Evolutionary conservation across 2,888 invertebrate genomes (phyloP).

Genomic region (Caenorhabditis virilis): DNA sequence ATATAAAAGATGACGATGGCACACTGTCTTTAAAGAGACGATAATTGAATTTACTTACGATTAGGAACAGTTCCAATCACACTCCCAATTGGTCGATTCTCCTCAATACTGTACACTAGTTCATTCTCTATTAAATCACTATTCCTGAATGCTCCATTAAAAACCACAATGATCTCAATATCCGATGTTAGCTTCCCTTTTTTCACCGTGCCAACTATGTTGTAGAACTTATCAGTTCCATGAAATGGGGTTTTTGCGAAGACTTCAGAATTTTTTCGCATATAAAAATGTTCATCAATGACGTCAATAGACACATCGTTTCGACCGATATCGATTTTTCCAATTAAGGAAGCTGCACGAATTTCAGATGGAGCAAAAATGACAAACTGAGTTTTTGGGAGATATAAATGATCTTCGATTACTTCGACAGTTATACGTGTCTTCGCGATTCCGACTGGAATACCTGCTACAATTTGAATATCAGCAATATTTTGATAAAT

Average conservation of each 20-base stretch:
- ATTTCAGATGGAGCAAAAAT: constrained; percentile 11
- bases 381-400: constrained; percentile 11
- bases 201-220: constrained; percentile 16
- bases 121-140: constrained; percentile 10
- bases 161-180: constrained; percentile 7
- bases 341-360: constrained; percentile 11
- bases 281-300: constrained; percentile 30
- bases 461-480: constrained; percentile 20
- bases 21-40: neutral
- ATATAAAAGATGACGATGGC: too few relatives aligned
- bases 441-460: constrained; percentile 21
- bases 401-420: constrained; percentile 22
- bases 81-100: constrained; percentile 17
- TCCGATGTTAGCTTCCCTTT: constrained; percentile 21
- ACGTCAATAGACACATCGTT: constrained; percentile 33
- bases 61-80: constrained; percentile 25
- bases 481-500: constrained; percentile 18
- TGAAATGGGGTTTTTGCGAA: constrained; percentile 4
- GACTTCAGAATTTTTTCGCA: constrained; percentile 11
- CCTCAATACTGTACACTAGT: constrained; percentile 19
- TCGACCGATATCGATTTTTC: constrained; percentile 21
- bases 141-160: neutral
- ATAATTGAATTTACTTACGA: too few relatives aligned
- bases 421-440: constrained; percentile 28
- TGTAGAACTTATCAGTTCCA: constrained; percentile 6